These are phyloP conservation scores for Ormyrus labotus DNA, from an alignment of 2,888 invertebrate species.

Conservation along the genomic window DNA sequence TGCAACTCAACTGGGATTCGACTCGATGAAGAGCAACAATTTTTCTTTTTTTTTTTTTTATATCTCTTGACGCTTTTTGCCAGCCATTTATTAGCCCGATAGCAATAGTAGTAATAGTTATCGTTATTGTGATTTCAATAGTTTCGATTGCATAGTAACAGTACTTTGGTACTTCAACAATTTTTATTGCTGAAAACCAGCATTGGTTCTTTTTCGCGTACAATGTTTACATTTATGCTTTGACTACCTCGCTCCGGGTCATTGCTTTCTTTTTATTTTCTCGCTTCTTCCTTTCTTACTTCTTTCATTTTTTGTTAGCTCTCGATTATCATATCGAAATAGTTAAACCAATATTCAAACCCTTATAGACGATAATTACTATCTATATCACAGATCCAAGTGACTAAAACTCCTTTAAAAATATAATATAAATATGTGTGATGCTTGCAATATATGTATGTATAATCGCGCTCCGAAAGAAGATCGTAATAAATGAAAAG, in stretches of 20 bases:
- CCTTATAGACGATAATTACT: constrained; percentile 75
- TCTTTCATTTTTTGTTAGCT: constrained; percentile 58
- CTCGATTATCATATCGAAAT: constrained; percentile 64
- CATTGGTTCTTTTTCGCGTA: constrained; percentile 5
- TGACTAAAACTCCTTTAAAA: constrained; percentile 76
- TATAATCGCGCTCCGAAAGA: constrained; percentile 66
- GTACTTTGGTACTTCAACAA: constrained; percentile 67
- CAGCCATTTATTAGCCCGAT: constrained; percentile 45
- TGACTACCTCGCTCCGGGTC: constrained; percentile 69
- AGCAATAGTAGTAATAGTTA: constrained; percentile 59
- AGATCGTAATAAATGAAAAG: constrained; percentile 65
- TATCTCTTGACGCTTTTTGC: constrained; percentile 4
- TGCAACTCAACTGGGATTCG: constrained; percentile 31
- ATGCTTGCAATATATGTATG: constrained; percentile 69
- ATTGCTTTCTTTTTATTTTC: constrained; percentile 63
- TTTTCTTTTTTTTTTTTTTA: constrained; percentile 29
- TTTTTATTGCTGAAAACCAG: constrained; percentile 65
- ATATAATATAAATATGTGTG: constrained; percentile 72
- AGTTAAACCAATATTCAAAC: constrained; percentile 71
- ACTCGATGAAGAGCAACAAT: constrained; percentile 44
- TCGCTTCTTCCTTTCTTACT: constrained; percentile 45
- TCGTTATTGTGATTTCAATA: constrained; percentile 52
- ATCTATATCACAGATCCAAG: constrained; percentile 76
- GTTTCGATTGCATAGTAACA: constrained; percentile 64
- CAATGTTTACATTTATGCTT: constrained; percentile 59